Conservation (phyloP, 2,113 vertebrate genomes). For the Alectura lathami region DNA sequence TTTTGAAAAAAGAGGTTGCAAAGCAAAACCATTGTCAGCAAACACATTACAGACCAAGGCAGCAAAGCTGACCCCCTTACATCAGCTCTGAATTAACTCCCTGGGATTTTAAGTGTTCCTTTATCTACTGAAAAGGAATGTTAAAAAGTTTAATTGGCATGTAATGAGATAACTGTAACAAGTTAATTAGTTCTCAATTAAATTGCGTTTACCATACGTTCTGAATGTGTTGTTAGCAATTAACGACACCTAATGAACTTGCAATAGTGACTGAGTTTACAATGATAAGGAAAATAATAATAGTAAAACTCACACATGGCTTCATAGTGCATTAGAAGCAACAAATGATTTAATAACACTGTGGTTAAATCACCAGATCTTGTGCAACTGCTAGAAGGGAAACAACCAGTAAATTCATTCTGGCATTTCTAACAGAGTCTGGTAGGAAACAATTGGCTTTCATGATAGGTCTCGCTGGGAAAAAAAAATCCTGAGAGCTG, state of each 20-base stretch:
- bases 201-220: constrained; percentile 72
- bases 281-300: constrained; percentile 50
- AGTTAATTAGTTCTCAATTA: constrained; percentile 83
- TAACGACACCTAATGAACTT: constrained; percentile 75
- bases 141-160: constrained; percentile 79
- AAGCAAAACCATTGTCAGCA: neutral
- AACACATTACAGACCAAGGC: neutral
- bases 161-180: constrained; percentile 78
- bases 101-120: constrained; percentile 60
- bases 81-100: neutral
- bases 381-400: neutral
- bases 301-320: neutral
- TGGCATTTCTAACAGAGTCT: neutral
- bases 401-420: constrained; percentile 3
- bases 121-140: constrained; percentile 75
- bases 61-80: neutral
- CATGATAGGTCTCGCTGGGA: neutral
- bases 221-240: constrained; percentile 72
- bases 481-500: neutral
- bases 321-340: neutral
- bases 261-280: constrained; percentile 39
- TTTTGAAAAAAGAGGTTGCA: neutral
- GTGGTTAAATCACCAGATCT: neutral
- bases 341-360: neutral
- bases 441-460: neutral